Percentiles rank a stretch among this genome's conserved stretches.
These are phyloP conservation scores for Vanessa tameamea DNA, from an alignment of 1,140 invertebrate genomes.

Conservation along the genomic window DNA sequence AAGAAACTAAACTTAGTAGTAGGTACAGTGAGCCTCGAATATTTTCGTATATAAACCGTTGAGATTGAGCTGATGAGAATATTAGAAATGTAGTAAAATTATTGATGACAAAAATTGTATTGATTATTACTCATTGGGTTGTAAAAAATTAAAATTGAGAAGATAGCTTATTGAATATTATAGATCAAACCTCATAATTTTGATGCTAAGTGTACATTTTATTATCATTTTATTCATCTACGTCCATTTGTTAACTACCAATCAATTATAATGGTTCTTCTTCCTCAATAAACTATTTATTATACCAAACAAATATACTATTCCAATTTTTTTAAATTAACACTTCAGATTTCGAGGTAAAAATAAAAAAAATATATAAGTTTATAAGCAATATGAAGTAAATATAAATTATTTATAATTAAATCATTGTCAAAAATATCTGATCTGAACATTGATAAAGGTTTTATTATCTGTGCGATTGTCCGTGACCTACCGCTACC, in stretches of 20 bases:
- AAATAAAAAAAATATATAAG: neutral
- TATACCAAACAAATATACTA: neutral
- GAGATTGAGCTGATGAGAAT: too few species aligned
- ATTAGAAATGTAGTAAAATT: too few species aligned
- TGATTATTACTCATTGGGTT: too few species aligned
- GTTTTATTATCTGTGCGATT: constrained; percentile 17
- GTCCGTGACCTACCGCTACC: constrained; percentile 47
- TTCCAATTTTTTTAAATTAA: neutral
- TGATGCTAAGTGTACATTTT: neutral
- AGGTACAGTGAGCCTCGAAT: neutral
- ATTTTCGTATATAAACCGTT: too few species aligned
- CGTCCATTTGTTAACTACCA: neutral
- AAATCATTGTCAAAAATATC: neutral
- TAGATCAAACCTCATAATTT: neutral
- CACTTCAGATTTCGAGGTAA: neutral
- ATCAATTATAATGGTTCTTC: constrained; percentile 1
- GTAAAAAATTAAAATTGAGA: too few species aligned
- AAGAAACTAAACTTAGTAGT: neutral
- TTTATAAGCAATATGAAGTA: too few species aligned
- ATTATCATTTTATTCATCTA: neutral
- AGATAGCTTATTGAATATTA: neutral
- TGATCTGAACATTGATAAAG: neutral
- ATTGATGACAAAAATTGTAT: too few species aligned
- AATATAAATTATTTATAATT: too few species aligned
- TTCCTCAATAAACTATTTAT: constrained; percentile 3